phyloP scores from a whole-genome alignment of 2,888 invertebrate species.

The Melanargia galathea region DNA sequence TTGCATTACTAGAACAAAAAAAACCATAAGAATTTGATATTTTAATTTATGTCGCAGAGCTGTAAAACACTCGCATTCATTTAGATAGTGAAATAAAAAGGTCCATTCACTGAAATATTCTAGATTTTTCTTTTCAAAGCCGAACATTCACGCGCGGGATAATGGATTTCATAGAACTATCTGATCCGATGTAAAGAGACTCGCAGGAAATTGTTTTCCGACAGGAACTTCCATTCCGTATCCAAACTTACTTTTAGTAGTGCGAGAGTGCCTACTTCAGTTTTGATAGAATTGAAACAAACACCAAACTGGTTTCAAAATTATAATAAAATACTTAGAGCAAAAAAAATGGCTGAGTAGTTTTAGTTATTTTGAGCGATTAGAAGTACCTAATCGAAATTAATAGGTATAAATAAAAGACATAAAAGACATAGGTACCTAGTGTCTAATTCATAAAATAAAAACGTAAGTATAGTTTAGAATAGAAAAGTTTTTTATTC shows the following conservation, averaged over 20 bases:
- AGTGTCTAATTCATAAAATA: too few relatives aligned
- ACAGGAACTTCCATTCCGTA: constrained; percentile 25
- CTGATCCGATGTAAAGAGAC: constrained; percentile 28
- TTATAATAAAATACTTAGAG: too few relatives aligned
- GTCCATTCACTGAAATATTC: constrained; percentile 23
- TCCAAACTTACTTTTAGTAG: constrained; percentile 19
- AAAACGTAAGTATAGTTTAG: too few relatives aligned
- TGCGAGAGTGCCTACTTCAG: not conserved
- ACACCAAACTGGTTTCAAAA: too few relatives aligned
- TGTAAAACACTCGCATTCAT: constrained; percentile 19
- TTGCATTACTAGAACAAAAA: too few relatives aligned
- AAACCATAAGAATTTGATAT: not conserved
- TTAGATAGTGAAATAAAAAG: constrained; percentile 24
- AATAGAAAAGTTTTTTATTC: too few relatives aligned
- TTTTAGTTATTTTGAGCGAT: too few relatives aligned
- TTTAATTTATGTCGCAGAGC: not conserved
- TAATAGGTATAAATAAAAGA: too few relatives aligned
- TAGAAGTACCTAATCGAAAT: too few relatives aligned
- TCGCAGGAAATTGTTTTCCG: constrained; percentile 35
- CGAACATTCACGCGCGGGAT: constrained; percentile 29
- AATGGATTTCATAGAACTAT: constrained; percentile 36
- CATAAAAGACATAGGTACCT: too few relatives aligned
- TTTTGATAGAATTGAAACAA: not conserved
- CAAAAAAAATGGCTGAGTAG: too few relatives aligned
- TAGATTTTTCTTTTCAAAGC: constrained; percentile 21